phyloP scores from a whole-genome alignment of 2,797 vertebrate genomes.

The Schizopygopsis pylzovi region DNA sequence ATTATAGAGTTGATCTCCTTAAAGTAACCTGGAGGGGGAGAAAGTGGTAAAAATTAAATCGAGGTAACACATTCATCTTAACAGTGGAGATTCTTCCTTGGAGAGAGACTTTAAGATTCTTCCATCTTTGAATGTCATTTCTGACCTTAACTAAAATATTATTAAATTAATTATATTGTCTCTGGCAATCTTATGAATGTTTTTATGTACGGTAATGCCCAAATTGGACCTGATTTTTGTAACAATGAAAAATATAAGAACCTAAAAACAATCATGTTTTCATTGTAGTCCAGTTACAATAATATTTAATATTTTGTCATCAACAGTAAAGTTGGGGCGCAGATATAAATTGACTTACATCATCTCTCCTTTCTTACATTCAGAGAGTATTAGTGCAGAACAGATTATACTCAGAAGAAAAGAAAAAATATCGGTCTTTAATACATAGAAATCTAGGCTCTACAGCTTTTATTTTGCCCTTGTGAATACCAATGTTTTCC shows the following conservation, averaged over 20 bases:
- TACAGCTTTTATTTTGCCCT: neutral
- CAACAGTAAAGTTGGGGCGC: neutral
- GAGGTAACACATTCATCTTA: too few relatives aligned
- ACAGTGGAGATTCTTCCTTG: too few relatives aligned
- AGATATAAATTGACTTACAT: neutral
- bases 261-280: neutral
- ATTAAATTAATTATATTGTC: too few relatives aligned
- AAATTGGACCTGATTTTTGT: neutral
- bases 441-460: neutral
- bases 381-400: neutral
- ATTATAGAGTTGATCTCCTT: too few relatives aligned
- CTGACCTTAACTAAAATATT: too few relatives aligned
- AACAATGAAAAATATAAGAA: neutral
- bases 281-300: neutral
- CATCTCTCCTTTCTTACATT: neutral
- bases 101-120: too few relatives aligned
- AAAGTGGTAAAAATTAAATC: too few relatives aligned
- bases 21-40: too few relatives aligned
- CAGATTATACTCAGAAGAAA: neutral
- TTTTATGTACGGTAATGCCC: too few relatives aligned
- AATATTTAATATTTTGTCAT: neutral
- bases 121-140: too few relatives aligned
- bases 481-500: neutral
- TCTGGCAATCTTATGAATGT: too few relatives aligned
- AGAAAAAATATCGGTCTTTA: neutral